Evolutionary conservation across 53 echinoderm and acorn worm species (phyloP).

Genomic region (Pentamera pediparva): DNA sequence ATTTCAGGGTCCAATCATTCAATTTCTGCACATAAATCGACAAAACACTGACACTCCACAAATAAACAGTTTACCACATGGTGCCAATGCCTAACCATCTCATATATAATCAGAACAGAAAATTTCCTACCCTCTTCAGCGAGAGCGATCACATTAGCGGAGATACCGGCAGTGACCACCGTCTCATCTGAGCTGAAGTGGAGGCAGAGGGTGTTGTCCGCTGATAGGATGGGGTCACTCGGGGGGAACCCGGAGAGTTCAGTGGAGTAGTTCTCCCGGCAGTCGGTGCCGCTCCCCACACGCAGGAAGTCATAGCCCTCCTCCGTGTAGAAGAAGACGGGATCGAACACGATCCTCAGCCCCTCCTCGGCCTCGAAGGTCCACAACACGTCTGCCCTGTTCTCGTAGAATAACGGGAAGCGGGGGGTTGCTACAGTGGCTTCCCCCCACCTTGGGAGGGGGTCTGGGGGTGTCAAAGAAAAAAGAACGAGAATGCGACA

Average conservation of each 20-base stretch:
- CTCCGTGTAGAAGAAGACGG: conserved; percentile 25
- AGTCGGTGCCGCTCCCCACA: conserved; percentile 22
- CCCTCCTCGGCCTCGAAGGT: conserved; percentile 10
- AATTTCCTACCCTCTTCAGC: not conserved
- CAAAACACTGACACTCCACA: too few species aligned
- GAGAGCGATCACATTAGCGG: not conserved
- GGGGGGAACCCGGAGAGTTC: conserved; percentile 3
- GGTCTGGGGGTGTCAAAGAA: too few species aligned
- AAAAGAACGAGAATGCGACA: too few species aligned
- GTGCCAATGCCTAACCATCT: too few species aligned
- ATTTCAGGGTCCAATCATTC: too few species aligned
- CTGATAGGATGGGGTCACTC: not conserved
- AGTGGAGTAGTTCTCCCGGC: not conserved
- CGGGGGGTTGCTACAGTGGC: too few species aligned
- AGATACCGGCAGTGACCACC: not conserved
- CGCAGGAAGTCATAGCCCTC: conserved; percentile 17
- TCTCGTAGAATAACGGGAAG: conserved; percentile 2
- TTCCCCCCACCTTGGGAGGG: too few species aligned
- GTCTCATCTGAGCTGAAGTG: conserved; percentile 2
- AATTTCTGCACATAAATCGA: too few species aligned
- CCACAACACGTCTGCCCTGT: conserved; percentile 7
- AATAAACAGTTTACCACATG: too few species aligned
- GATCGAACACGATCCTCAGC: conserved; percentile 8
- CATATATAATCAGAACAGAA: too few species aligned
- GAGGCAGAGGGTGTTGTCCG: not conserved